Evolutionary conservation across 2,113 vertebrate genomes (phyloP).

Genomic region (Calcarius ornatus): DNA sequence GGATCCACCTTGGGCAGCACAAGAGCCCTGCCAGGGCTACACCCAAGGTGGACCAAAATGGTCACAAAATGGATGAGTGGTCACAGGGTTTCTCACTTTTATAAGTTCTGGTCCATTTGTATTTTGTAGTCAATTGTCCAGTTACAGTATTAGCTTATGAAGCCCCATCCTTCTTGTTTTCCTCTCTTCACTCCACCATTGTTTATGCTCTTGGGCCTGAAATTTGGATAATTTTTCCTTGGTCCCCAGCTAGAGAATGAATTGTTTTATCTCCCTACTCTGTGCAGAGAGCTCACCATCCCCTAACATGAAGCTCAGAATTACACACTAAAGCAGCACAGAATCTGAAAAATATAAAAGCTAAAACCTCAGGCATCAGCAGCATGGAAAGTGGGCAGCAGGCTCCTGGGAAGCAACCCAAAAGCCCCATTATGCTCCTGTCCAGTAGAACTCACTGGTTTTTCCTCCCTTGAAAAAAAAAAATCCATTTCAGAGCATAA

Average conservation of each 20-base stretch:
- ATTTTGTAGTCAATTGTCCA: neutral
- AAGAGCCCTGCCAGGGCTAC: neutral
- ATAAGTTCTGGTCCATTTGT: neutral
- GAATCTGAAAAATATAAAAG: neutral
- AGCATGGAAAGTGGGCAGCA: neutral
- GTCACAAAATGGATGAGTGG: accelerated
- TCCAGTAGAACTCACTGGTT: neutral
- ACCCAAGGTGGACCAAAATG: neutral
- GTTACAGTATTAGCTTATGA: accelerated
- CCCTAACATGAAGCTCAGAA: neutral
- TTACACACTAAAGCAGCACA: neutral
- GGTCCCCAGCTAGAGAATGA: neutral
- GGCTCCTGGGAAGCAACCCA: neutral
- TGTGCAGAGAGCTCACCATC: neutral
- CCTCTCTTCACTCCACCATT: no score
- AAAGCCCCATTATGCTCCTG: neutral
- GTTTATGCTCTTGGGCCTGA: neutral
- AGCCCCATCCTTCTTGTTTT: neutral
- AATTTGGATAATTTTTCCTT: neutral
- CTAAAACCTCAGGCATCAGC: neutral
- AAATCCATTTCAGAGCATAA: neutral
- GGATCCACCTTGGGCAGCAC: neutral
- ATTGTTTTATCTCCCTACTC: neutral
- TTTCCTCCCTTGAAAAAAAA: neutral
- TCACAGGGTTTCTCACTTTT: accelerated